A percentile compares a stretch with the other conserved stretches of the same genome.
Conservation (phyloP, 1,140 invertebrate species). For the Drosophila mauritiana region DNA sequence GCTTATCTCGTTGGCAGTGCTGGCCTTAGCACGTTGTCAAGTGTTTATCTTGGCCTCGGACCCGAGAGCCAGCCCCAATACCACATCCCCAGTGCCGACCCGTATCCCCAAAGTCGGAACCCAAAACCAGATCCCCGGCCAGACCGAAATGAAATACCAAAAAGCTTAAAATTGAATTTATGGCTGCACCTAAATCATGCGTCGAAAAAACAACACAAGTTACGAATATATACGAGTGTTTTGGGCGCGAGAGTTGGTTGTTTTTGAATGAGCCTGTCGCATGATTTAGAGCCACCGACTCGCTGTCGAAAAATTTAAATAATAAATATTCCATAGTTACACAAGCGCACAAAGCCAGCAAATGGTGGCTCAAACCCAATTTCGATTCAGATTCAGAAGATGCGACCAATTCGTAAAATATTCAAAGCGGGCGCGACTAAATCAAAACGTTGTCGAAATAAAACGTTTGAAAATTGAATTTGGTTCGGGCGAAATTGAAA, state of each 20-base stretch:
- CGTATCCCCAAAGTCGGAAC: not conserved
- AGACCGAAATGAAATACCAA: constrained; percentile 72
- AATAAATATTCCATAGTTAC: constrained; percentile 80
- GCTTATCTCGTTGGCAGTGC: constrained; percentile 67
- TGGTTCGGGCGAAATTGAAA: constrained; percentile 70
- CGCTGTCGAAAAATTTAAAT: constrained; percentile 74
- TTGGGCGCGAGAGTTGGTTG: constrained; percentile 29
- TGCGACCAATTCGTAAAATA: constrained; percentile 71
- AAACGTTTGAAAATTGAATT: constrained; percentile 82
- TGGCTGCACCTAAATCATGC: constrained; percentile 80
- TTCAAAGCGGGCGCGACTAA: constrained; percentile 74
- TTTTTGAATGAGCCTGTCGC: constrained; percentile 66
- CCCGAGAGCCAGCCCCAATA: constrained; percentile 14
- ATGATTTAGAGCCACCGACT: constrained; percentile 70
- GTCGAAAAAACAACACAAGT: constrained; percentile 50
- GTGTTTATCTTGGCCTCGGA: constrained; percentile 72
- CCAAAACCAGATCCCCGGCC: constrained; percentile 48
- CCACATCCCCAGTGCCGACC: constrained; percentile 5
- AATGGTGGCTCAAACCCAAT: constrained; percentile 51
- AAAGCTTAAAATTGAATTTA: constrained; percentile 82
- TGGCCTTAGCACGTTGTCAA: constrained; percentile 80
- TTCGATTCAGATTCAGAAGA: constrained; percentile 23
- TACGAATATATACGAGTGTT: constrained; percentile 50
- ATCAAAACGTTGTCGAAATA: constrained; percentile 81
- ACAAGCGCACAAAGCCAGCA: constrained; percentile 56